Evolutionary conservation across 2,797 vertebrate genomes (phyloP).

Genomic region (Argentina silus): DNA sequence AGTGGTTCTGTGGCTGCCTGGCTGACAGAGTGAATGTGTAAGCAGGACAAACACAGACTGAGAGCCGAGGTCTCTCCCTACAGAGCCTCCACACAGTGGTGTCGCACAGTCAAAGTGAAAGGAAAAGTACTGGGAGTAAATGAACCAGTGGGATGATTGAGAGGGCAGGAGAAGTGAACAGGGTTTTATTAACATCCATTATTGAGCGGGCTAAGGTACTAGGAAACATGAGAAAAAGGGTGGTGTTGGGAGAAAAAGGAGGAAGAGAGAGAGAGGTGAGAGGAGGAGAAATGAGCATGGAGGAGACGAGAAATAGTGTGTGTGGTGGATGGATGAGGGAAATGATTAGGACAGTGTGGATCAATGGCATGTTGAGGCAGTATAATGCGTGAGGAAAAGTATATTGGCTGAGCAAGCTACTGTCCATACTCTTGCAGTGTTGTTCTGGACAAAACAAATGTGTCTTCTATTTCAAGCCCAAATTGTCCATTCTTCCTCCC

Average conservation of each 20-base stretch:
- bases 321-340: background rate
- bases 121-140: conserved; percentile 32
- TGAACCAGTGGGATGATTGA: conserved; percentile 60
- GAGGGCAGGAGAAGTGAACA: conserved; percentile 46
- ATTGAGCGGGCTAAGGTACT: conserved; percentile 39
- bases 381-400: background rate
- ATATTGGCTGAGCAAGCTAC: too few species aligned
- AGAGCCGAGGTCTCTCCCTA: conserved; percentile 25
- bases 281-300: conserved; percentile 18
- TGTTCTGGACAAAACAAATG: background rate
- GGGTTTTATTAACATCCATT: conserved; percentile 66
- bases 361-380: background rate
- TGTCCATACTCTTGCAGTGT: too few species aligned
- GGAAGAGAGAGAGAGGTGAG: conserved; percentile 29
- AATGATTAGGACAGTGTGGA: background rate
- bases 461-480: background rate
- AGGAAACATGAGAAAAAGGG: conserved; percentile 45
- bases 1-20: conserved; percentile 27
- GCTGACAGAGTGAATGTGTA: conserved; percentile 56
- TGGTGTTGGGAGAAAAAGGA: conserved; percentile 4
- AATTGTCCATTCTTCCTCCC: background rate
- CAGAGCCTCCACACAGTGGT: conserved; percentile 33
- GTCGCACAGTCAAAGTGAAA: background rate
- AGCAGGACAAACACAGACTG: conserved; percentile 43
- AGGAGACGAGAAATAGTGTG: conserved; percentile 11